Evolutionary conservation across 2,888 invertebrate genomes (phyloP).

Genomic region (Parascotia fuliginaria): DNA sequence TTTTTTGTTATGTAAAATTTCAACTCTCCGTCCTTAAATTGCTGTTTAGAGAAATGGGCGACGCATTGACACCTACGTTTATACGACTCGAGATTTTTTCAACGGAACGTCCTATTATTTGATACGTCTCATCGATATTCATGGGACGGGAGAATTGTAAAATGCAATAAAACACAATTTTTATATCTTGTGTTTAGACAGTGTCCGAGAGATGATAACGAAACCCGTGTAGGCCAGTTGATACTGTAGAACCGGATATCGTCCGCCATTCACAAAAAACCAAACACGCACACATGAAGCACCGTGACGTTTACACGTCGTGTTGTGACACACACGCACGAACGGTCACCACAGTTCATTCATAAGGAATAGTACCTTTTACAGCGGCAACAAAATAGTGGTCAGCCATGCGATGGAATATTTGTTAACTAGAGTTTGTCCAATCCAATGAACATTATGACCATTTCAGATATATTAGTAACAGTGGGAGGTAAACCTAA

Average conservation of each 20-base stretch:
- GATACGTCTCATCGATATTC: constrained; percentile 76
- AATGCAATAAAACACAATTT: constrained; percentile 83
- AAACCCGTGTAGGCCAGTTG: constrained; percentile 75
- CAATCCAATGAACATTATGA: constrained; percentile 51
- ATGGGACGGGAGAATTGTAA: constrained; percentile 74
- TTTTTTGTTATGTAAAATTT: constrained; percentile 74
- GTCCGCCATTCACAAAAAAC: constrained; percentile 84
- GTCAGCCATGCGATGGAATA: constrained; percentile 55
- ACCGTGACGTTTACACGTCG: constrained; percentile 48
- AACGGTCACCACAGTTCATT: constrained; percentile 73
- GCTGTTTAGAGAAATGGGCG: constrained; percentile 59
- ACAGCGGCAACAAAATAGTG: constrained; percentile 69
- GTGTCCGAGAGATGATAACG: constrained; percentile 82
- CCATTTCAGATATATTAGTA: constrained; percentile 51
- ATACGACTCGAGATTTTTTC: constrained; percentile 56
- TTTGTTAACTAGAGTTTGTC: constrained; percentile 54
- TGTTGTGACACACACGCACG: constrained; percentile 58
- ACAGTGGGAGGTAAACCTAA: constrained; percentile 50
- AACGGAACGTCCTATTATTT: constrained; percentile 67
- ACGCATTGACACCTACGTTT: constrained; percentile 80
- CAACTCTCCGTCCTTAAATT: constrained; percentile 70
- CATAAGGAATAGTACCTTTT: constrained; percentile 76
- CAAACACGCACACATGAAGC: constrained; percentile 58
- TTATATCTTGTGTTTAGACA: constrained; percentile 84
- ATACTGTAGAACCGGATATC: constrained; percentile 82